A percentile compares a stretch with the other conserved stretches of the same genome.
These are phyloP conservation scores for Buteo buteo DNA, from an alignment of 2,113 vertebrate genomes.

Conservation along the genomic window DNA sequence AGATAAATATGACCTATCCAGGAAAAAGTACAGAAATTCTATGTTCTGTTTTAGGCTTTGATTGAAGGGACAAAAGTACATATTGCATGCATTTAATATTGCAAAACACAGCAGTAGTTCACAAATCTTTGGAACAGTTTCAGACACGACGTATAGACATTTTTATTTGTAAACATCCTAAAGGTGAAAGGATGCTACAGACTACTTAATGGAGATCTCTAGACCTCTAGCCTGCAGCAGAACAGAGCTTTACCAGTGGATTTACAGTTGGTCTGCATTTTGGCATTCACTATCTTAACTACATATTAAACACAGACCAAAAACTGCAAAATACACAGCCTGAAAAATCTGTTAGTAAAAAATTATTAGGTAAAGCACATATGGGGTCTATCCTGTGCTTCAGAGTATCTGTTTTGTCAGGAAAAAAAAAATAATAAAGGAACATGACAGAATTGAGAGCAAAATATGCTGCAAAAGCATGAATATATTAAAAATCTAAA, in stretches of 20 bases:
- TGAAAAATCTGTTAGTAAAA: background rate
- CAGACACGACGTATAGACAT: background rate
- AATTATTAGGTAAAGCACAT: background rate
- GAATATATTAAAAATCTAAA: background rate
- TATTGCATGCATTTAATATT: background rate
- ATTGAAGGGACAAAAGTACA: background rate
- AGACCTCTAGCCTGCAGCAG: background rate
- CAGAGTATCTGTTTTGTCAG: background rate
- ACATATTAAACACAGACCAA: background rate
- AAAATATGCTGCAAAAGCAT: background rate
- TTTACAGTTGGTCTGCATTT: background rate
- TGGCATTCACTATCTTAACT: background rate
- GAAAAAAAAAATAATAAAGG: background rate
- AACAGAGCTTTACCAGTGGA: background rate
- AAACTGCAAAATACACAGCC: background rate
- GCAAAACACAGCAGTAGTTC: background rate
- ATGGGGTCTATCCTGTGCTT: background rate
- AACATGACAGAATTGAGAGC: background rate
- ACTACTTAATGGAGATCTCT: background rate
- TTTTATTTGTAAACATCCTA: background rate
- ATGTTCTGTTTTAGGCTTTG: background rate
- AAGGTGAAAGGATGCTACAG: background rate
- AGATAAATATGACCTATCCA: background rate
- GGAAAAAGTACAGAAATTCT: background rate
- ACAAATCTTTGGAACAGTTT: background rate